Base-by-base conservation (phyloP, 2,113 vertebrate genomes). In the Piprites chloris region DNA sequence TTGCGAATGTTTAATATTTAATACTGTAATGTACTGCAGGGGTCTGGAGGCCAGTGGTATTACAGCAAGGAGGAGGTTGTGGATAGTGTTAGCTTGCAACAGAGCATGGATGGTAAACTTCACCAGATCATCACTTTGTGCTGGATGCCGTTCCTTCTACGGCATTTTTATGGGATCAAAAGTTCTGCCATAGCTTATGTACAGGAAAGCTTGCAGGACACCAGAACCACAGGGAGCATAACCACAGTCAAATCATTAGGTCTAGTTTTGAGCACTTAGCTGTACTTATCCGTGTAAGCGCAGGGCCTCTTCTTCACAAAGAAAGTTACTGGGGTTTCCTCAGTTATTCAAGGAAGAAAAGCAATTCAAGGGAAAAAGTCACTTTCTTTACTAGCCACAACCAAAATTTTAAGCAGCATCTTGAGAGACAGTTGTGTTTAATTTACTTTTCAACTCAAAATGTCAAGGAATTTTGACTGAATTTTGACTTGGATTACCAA, bases 111-210 rank as follows among this genome's bases (percentile, higher is more conserved):
- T 82, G 59, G 44, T 58, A 6, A 39, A 11, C 33, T 65, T 83
- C 53, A 69, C 35, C 58, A 72, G 55, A 81, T 74, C 87, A 80
- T 62, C 39, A 22, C 5, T 80, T 89, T 63, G 77, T 87, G 42
- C 84, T 47, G 39, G 77, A 68, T 68, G 46, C 63, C 69, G 97
- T 93, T 92, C 87, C 53, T 97, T 97, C 95, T 94, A 16, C 2
- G 7, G 47, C 91, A 21, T 94, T 77, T 89, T 76, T 59, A 30
- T 80, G 78, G 81, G 91, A 97, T 98, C 96, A 97, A 92, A 95
- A 88, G 39, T 37, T 96, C 98, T 96, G 56, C 96, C 95, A 89
- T 95, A 91, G 87, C 39, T 82, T 93, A 96, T 24, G 82, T 77
- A 89, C 53, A 22, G 93, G 89, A 56, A 69, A 77, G 75, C 62